Percentiles rank a stretch among this genome's conserved stretches.
Evolutionary conservation across 2,113 vertebrate species (phyloP).

Genomic region (Halichoerus grypus): DNA sequence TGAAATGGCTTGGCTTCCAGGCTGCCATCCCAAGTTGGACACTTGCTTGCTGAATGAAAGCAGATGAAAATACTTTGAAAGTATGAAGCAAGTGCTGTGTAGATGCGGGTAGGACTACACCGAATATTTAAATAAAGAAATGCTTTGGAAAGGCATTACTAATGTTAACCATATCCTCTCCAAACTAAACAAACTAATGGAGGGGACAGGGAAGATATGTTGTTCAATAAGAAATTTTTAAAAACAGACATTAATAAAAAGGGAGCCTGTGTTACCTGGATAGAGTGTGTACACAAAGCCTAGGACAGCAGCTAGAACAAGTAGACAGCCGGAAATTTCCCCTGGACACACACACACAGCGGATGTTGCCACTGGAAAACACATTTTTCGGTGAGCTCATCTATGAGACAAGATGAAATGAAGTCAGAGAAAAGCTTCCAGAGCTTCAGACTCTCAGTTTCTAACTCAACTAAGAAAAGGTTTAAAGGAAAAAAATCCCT

Average conservation of each 20-base stretch:
- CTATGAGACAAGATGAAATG: background rate
- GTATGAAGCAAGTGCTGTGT: background rate
- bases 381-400: background rate
- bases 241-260: background rate
- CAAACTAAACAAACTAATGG: background rate
- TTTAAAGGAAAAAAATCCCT: background rate
- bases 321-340: background rate
- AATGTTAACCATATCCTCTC: background rate
- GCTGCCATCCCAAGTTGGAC: background rate
- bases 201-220: background rate
- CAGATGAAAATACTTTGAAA: background rate
- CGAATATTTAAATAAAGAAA: background rate
- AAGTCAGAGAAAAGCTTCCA: background rate
- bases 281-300: background rate
- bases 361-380: background rate
- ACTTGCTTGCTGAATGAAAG: background rate
- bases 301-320: background rate
- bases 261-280: background rate
- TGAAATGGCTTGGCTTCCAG: background rate
- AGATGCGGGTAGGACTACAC: background rate
- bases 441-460: background rate
- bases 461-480: conserved; percentile 8
- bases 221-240: background rate
- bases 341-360: background rate
- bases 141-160: background rate